A percentile compares a stretch with the other conserved stretches of the same genome.
Evolutionary conservation across 1,140 invertebrate species (phyloP).

Genomic region (Phymorhynchus buccinoides): DNA sequence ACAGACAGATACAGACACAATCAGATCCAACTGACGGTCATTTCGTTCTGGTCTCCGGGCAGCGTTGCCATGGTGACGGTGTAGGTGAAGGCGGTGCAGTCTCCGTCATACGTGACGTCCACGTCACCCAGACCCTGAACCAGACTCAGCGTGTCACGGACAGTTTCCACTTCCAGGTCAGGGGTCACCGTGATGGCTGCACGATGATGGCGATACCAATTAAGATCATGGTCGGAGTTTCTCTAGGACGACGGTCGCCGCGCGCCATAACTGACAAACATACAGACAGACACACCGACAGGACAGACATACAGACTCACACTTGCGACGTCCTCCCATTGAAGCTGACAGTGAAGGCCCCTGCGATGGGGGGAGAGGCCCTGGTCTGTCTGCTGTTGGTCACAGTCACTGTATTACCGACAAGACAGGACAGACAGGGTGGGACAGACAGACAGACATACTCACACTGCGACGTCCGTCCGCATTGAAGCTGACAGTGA

Average conservation of each 20-base stretch:
- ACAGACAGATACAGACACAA: no score
- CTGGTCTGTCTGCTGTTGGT: not conserved
- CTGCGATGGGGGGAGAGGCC: slow-evolving; percentile 55
- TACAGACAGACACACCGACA: no score
- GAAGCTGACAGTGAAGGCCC: slow-evolving; percentile 52
- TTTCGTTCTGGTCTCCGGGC: slow-evolving; percentile 51
- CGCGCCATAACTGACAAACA: no score
- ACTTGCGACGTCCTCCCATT: slow-evolving; percentile 41
- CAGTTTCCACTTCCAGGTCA: slow-evolving; percentile 10
- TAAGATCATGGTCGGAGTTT: no score
- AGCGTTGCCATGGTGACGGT: slow-evolving; percentile 51
- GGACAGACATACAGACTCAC: not conserved
- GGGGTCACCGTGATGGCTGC: slow-evolving; percentile 36
- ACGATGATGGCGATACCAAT: no score
- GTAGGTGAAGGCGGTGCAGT: slow-evolving; percentile 54
- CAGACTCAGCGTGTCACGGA: slow-evolving; percentile 43
- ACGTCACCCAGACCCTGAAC: slow-evolving; percentile 45
- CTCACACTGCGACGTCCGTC: no score
- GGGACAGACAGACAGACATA: no score
- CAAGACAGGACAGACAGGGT: no score
- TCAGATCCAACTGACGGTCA: slow-evolving; percentile 53
- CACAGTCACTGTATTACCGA: slow-evolving; percentile 18
- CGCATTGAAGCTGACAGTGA: no score
- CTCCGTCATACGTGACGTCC: slow-evolving; percentile 43
- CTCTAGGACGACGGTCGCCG: no score